phyloP scores from a whole-genome alignment of 2,113 vertebrate species.

The Verasper variegatus region DNA sequence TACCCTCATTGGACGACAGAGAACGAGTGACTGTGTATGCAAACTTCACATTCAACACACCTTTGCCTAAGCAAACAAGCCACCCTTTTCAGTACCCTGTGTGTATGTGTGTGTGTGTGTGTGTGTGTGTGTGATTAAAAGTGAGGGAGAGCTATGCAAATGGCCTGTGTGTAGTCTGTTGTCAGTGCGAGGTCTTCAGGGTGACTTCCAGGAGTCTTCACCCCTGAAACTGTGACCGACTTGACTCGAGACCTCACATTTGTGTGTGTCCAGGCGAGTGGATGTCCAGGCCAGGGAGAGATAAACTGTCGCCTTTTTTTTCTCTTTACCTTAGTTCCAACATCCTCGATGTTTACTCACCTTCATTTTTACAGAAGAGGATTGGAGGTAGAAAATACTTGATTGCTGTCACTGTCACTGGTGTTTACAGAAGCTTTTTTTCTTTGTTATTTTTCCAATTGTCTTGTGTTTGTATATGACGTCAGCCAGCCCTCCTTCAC shows the following conservation, averaged over 20 bases:
- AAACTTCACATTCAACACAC: constrained; percentile 69
- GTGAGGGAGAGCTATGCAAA: constrained; percentile 76
- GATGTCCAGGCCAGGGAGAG: constrained; percentile 48
- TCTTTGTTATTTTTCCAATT: constrained; percentile 57
- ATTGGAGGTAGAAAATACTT: constrained; percentile 59
- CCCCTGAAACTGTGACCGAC: constrained; percentile 31
- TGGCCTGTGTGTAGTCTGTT: constrained; percentile 53
- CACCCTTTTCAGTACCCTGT: constrained; percentile 30
- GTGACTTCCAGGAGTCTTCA: constrained; percentile 26
- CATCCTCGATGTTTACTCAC: constrained; percentile 57
- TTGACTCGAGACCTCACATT: constrained; percentile 49
- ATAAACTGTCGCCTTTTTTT: constrained; percentile 22
- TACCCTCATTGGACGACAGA: constrained; percentile 56
- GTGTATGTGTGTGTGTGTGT: constrained; percentile 40
- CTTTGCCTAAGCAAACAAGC: constrained; percentile 75
- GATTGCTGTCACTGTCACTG: constrained; percentile 66
- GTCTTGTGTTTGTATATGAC: constrained; percentile 47
- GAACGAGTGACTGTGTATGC: constrained; percentile 65
- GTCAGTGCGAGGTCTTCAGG: constrained; percentile 30
- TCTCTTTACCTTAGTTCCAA: constrained; percentile 27
- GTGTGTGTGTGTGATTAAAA: constrained; percentile 42
- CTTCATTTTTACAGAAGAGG: constrained; percentile 38
- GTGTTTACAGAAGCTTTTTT: constrained; percentile 72
- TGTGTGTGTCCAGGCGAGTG: constrained; percentile 20
- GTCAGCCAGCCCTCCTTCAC: constrained; percentile 36